Base-by-base conservation (phyloP, 2,888 invertebrate species). In the Stenoptilia bipunctidactyla region DNA sequence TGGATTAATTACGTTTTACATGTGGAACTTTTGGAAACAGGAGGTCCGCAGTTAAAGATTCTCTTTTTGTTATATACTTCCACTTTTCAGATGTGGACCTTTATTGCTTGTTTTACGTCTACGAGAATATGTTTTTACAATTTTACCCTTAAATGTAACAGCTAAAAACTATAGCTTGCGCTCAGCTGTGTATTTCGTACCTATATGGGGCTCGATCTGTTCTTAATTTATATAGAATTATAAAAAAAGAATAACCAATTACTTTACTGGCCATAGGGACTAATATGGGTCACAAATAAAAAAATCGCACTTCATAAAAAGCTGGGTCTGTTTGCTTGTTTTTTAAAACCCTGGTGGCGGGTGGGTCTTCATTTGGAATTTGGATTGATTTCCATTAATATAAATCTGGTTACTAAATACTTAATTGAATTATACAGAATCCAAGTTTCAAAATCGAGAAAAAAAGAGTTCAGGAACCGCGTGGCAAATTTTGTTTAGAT, bases 131-230 rank as follows among this genome's bases (percentile, higher is more conserved):
- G 30, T 30, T n/a, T 12, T 30, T 4, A 30, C 30, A 4, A 30
- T 30, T 30, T 58, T 20, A 20, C 8, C 8, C 20, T 51, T 66
- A 49, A 64, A 66, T 66, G 61, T 75, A 76, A 77, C 79, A 73
- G 77, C 74, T 75, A 69, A 69, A 70, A 61, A 54, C 59, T 69
- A n/a, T n/a, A 71, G 76, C 70, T 76, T 74, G 66, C 68, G 77
- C 76, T 79, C 79, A 71, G 75, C 77, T 79, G 79, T 83, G 80
- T 79, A 68, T 63, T 66, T 76, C 77, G 80, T 59, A 66, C 71
- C 66, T 30, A 30, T 71, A 61, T 76, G 76, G 80, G 80, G 79
- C 77, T 76, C 52, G 45, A 51, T 45, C 55, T 57, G 55, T 69
- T 66, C 61, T 65, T 30, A 30, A 30, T 30, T 9, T 30, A 30